Evolutionary conservation across 1,140 invertebrate species (phyloP).

Genomic region (Drosophila prosaltans): DNA sequence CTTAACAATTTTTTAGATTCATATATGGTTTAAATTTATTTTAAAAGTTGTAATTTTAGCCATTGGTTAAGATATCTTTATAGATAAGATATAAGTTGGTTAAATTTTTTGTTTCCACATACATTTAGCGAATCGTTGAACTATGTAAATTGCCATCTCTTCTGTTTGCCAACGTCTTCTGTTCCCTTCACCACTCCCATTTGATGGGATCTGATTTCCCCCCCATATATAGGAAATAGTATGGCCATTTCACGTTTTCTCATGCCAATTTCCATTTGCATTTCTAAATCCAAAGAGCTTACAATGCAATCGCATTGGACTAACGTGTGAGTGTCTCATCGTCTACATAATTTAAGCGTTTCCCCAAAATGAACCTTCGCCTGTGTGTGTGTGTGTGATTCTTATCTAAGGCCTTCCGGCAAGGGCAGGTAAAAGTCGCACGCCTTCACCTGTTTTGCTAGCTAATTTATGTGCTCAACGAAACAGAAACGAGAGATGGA

Average conservation of each 20-base stretch:
- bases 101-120: background rate
- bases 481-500: constrained; percentile 32
- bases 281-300: background rate
- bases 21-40: no score
- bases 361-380: constrained; percentile 50
- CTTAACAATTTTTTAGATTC: no score
- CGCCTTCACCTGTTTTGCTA: constrained; percentile 22
- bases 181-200: no score
- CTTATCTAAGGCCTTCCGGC: constrained; percentile 55
- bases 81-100: no score
- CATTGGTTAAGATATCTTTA: no score
- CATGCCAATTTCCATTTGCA: constrained; percentile 19
- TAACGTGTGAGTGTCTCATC: constrained; percentile 18
- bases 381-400: constrained; percentile 24
- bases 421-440: constrained; percentile 51
- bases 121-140: constrained; percentile 21
- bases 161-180: constrained; percentile 23
- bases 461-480: constrained; percentile 57
- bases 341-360: constrained; percentile 59
- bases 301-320: constrained; percentile 1
- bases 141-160: constrained; percentile 53
- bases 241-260: constrained; percentile 28
- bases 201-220: no score
- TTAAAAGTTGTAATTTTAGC: no score
- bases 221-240: no score